These are phyloP conservation scores for Archips crataeganus DNA, from an alignment of 2,888 invertebrate genomes.

Conservation along the genomic window DNA sequence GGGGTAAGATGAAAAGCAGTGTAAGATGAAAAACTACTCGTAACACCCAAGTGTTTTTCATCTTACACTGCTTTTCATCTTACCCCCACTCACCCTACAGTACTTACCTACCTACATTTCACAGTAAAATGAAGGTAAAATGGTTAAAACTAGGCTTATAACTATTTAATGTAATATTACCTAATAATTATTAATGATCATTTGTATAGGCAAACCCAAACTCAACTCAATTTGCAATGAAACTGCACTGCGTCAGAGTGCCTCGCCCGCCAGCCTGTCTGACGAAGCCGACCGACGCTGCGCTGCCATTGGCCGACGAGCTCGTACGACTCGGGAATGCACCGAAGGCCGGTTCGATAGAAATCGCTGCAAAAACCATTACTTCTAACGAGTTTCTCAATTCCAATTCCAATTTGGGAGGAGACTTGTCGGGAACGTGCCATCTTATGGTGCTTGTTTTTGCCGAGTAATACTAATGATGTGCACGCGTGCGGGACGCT, in stretches of 20 bases:
- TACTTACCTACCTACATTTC: no score
- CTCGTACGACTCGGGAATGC: slow-evolving; percentile 52
- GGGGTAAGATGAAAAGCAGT: no score
- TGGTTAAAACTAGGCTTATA: no score
- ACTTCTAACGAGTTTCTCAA: slow-evolving; percentile 78
- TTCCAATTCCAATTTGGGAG: slow-evolving; percentile 71
- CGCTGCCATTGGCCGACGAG: slow-evolving; percentile 41
- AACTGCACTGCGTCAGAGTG: slow-evolving; percentile 44
- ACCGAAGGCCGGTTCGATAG: slow-evolving; percentile 57
- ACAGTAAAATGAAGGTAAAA: no score
- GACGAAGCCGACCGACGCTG: slow-evolving; percentile 28
- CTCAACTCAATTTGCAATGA: slow-evolving; percentile 56
- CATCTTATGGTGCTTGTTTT: slow-evolving; percentile 48
- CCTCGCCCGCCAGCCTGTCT: slow-evolving; percentile 45
- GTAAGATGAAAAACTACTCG: no score
- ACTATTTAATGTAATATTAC: no score
- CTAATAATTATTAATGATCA: no score
- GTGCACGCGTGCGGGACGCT: slow-evolving; percentile 17
- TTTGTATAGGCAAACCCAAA: not conserved
- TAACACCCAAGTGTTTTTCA: no score
- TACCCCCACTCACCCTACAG: no score
- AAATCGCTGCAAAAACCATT: slow-evolving; percentile 71
- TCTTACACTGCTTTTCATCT: no score
- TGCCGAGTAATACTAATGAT: slow-evolving; percentile 36
- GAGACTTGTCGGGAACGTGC: slow-evolving; percentile 57